Percentiles rank a stretch among this genome's conserved stretches.
phyloP scores from a whole-genome alignment of 2,797 vertebrate species.

The Decapterus maruadsi region DNA sequence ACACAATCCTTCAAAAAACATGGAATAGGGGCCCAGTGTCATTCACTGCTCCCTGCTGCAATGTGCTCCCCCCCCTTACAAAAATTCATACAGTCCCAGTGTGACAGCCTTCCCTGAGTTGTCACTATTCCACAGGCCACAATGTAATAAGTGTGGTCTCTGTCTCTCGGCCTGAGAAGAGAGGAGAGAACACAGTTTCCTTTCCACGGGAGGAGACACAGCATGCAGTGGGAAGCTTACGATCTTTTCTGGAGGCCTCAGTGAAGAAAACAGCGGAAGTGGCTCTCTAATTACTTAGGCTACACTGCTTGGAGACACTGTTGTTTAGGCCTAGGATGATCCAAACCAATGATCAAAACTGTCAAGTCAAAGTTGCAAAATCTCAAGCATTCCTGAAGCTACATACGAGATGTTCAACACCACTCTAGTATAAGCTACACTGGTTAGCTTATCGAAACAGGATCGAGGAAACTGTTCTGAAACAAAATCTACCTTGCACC shows the following conservation, averaged over 20 bases:
- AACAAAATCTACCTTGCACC: neutral
- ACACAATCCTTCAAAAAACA: slow-evolving; percentile 31
- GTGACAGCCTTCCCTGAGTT: slow-evolving; percentile 49
- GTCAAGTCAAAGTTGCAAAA: neutral
- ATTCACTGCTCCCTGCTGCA: slow-evolving; percentile 7
- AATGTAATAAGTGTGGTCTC: slow-evolving; percentile 56
- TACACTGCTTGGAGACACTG: neutral
- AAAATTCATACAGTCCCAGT: slow-evolving; percentile 28
- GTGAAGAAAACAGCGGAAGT: slow-evolving; percentile 1
- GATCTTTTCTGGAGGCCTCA: slow-evolving; percentile 9
- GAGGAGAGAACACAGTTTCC: slow-evolving; percentile 9
- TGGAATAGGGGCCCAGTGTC: slow-evolving; percentile 11
- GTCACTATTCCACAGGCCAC: slow-evolving; percentile 55
- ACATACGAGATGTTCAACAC: neutral
- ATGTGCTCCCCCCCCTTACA: neutral
- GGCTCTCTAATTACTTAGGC: neutral
- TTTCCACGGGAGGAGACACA: slow-evolving; percentile 17
- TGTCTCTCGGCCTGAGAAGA: slow-evolving; percentile 23
- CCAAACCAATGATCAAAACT: neutral
- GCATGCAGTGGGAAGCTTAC: neutral
- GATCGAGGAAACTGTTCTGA: neutral
- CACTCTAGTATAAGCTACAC: neutral
- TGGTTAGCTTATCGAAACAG: slow-evolving; percentile 1
- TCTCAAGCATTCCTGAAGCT: neutral
- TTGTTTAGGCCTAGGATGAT: neutral